phyloP scores from a whole-genome alignment of 2,797 vertebrate species.

The Coilia nasus region DNA sequence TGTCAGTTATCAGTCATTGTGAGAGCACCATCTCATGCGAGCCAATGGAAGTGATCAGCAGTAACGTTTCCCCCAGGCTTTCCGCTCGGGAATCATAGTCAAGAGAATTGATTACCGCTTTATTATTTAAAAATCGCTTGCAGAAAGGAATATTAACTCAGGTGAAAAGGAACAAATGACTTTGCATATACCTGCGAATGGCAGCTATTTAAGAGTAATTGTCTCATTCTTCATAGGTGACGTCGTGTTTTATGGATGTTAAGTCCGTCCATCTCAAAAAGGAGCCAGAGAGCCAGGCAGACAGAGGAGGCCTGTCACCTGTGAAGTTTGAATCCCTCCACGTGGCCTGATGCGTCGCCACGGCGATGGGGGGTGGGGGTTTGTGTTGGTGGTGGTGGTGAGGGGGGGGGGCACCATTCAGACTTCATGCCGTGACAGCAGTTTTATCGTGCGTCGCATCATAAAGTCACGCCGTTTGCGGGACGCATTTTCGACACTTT shows the following conservation, averaged over 20 bases:
- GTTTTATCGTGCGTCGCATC: conserved; percentile 77
- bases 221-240: conserved; percentile 78
- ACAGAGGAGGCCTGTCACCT: conserved; percentile 61
- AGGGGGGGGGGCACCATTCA: conserved; percentile 62
- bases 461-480: conserved; percentile 77
- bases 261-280: conserved; percentile 66
- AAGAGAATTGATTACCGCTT: conserved; percentile 80
- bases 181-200: conserved; percentile 78
- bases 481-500: conserved; percentile 64
- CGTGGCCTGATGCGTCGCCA: conserved; percentile 69
- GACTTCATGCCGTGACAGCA: conserved; percentile 74
- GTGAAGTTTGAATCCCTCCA: conserved; percentile 64
- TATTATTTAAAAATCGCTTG: conserved; percentile 70
- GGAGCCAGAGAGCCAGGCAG: conserved; percentile 63
- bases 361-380: conserved; percentile 64
- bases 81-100: conserved; percentile 67
- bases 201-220: conserved; percentile 78
- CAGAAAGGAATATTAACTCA: conserved; percentile 77
- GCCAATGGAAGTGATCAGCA: conserved; percentile 64
- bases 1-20: conserved; percentile 67
- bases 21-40: conserved; percentile 60
- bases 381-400: too few relatives aligned
- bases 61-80: conserved; percentile 61
- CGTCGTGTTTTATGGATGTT: conserved; percentile 71
- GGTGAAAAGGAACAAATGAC: conserved; percentile 71